Conservation (phyloP, 2,888 invertebrate species). For the Mesorhabditis spiculigera region DNA sequence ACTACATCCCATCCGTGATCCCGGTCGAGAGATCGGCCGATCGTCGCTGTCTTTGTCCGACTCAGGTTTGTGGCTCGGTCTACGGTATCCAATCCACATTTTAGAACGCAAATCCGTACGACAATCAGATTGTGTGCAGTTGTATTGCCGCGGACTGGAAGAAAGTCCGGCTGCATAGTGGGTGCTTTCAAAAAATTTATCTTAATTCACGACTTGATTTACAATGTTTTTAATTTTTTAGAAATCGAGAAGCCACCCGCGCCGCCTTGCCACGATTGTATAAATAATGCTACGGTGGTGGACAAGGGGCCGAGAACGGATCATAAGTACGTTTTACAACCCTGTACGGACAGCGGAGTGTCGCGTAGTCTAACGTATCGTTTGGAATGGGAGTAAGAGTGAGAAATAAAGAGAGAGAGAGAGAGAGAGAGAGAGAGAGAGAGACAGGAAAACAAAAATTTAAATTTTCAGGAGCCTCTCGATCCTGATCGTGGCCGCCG, state of each 20-base stretch:
- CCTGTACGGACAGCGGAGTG: too few species aligned
- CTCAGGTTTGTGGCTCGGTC: conserved; percentile 7
- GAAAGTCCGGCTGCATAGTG: conserved; percentile 35
- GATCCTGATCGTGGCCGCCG: conserved; percentile 11
- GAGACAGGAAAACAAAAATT: not conserved
- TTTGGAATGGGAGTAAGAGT: conserved; percentile 30
- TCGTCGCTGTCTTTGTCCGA: conserved; percentile 51
- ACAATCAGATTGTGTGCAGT: conserved; percentile 44
- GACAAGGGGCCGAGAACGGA: not conserved
- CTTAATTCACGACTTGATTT: too few species aligned
- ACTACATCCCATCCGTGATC: conserved; percentile 54
- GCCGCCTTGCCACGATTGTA: not conserved
- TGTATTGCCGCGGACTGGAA: conserved; percentile 56
- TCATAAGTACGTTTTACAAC: not conserved
- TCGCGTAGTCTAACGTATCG: too few species aligned
- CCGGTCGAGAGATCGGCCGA: conserved; percentile 50
- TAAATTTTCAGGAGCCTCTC: conserved; percentile 7
- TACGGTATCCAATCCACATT: conserved; percentile 5
- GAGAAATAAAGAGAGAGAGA: conserved; percentile 28
- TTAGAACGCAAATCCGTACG: conserved; percentile 7
- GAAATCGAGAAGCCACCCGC: conserved; percentile 12
- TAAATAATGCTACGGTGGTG: conserved; percentile 4
- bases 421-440: not conserved
- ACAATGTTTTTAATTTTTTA: not conserved
- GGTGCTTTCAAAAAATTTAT: conserved; percentile 7